A percentile compares a stretch with the other conserved stretches of the same genome.
Conservation (phyloP, 2,113 vertebrate species). For the Pungitius pungitius region DNA sequence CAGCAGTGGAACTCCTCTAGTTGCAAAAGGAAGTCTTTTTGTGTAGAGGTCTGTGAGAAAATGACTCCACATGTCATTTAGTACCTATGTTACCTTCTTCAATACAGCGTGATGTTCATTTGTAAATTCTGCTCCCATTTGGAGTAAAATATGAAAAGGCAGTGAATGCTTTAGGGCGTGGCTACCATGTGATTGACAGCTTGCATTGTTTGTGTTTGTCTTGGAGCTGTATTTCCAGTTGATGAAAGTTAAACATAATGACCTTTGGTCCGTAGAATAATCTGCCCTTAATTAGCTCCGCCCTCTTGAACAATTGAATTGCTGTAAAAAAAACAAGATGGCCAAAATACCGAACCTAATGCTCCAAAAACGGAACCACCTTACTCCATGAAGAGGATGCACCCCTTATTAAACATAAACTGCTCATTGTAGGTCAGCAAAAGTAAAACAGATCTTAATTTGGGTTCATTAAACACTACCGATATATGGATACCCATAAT, state of each 20-base stretch:
- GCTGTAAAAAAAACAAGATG: background rate
- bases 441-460: background rate
- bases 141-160: background rate
- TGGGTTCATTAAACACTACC: background rate
- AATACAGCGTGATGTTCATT: conserved; percentile 1
- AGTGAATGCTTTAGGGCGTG: background rate
- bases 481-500: background rate
- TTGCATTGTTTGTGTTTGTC: background rate
- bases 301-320: no score
- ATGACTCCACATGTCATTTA: background rate
- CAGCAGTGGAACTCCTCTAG: background rate
- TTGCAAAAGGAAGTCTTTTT: background rate
- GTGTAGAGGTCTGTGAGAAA: background rate
- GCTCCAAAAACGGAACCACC: background rate
- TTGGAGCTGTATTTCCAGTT: background rate
- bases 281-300: background rate
- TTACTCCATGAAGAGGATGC: background rate
- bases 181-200: background rate
- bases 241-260: background rate
- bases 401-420: background rate
- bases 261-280: background rate
- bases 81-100: background rate
- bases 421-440: no score
- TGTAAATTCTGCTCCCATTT: background rate
- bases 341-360: background rate